phyloP scores from a whole-genome alignment of 2,797 vertebrate genomes.

The Euthynnus affinis region DNA sequence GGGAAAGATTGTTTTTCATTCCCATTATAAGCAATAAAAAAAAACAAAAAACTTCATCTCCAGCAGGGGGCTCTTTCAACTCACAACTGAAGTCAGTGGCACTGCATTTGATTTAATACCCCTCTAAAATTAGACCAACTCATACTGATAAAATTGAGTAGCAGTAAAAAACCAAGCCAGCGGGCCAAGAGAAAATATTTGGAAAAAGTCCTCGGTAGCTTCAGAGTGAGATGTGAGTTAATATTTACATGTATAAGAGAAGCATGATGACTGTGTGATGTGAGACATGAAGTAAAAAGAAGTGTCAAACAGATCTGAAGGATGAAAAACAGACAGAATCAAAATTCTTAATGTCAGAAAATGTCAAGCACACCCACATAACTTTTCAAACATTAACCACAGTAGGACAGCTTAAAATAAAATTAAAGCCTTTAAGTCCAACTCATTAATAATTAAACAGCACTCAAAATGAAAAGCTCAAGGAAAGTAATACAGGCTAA shows the following conservation, averaged over 20 bases:
- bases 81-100: constrained; percentile 74
- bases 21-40: constrained; percentile 38
- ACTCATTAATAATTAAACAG: constrained; percentile 50
- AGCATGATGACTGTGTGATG: constrained; percentile 46
- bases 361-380: constrained; percentile 61
- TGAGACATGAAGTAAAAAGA: constrained; percentile 41
- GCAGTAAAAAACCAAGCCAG: constrained; percentile 52
- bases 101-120: constrained; percentile 18
- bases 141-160: constrained; percentile 42
- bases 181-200: constrained; percentile 44
- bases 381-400: constrained; percentile 68
- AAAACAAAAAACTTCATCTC: constrained; percentile 58
- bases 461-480: constrained; percentile 32
- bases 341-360: constrained; percentile 2
- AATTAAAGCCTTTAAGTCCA: constrained; percentile 66
- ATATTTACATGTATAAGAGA: constrained; percentile 62
- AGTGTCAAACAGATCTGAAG: constrained; percentile 45
- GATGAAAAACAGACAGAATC: constrained; percentile 46
- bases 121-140: constrained; percentile 37
- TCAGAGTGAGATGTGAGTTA: constrained; percentile 52
- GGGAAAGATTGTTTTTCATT: constrained; percentile 49
- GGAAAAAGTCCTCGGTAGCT: constrained; percentile 31
- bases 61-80: constrained; percentile 83
- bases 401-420: constrained; percentile 63
- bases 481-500: constrained; percentile 28